phyloP scores from a whole-genome alignment of 2,113 vertebrate species.

The Eulemur rufifrons region DNA sequence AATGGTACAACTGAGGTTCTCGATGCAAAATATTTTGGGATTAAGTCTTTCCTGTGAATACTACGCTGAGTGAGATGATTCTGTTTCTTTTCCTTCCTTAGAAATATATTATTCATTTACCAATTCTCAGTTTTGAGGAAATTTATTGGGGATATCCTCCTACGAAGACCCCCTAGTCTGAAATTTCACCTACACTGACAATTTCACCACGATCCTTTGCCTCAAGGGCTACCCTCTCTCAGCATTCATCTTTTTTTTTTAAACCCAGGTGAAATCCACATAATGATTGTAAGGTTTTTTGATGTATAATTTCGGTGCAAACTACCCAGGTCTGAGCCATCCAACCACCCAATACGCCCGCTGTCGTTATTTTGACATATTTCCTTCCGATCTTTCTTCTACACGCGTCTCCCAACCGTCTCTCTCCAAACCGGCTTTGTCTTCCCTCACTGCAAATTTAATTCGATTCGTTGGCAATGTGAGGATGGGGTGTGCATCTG shows the following conservation, averaged over 20 bases:
- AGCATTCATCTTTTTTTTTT: background rate
- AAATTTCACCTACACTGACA: background rate
- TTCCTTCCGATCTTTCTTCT: background rate
- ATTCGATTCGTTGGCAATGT: background rate
- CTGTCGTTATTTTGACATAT: background rate
- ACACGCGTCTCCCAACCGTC: accelerated
- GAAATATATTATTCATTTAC: background rate
- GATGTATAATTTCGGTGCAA: background rate
- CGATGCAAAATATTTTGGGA: background rate
- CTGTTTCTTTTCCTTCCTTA: background rate
- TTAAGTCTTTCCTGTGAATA: background rate
- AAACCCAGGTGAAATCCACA: background rate
- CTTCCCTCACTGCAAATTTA: background rate
- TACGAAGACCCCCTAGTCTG: background rate
- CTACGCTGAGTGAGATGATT: background rate
- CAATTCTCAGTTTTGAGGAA: background rate
- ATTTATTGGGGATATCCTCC: background rate
- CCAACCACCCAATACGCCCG: accelerated
- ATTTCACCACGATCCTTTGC: background rate
- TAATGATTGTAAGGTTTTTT: too few relatives aligned
- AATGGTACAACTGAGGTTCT: background rate
- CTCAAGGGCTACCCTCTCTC: background rate
- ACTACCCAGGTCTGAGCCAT: too few relatives aligned
- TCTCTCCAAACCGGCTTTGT: background rate
- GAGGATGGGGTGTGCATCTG: background rate